Percentiles rank a stretch among this genome's conserved stretches.
These are phyloP conservation scores for Gulo gulo DNA, from an alignment of 2,113 vertebrate genomes.

Conservation along the genomic window DNA sequence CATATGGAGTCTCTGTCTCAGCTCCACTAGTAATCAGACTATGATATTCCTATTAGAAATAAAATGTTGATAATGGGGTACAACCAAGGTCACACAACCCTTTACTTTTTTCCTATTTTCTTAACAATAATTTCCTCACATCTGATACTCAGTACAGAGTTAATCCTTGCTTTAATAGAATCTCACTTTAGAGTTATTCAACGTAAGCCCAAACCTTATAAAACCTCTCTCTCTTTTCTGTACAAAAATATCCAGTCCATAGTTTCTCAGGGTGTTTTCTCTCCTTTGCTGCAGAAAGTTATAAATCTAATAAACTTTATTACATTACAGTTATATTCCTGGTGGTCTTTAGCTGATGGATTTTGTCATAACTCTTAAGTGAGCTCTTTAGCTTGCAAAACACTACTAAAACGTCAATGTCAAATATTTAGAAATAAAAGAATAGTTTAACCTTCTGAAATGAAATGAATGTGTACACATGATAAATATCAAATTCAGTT, in stretches of 20 bases:
- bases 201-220: rapidly evolving
- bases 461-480: background rate
- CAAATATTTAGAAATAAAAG: background rate
- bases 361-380: background rate
- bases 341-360: background rate
- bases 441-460: background rate
- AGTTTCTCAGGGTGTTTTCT: background rate
- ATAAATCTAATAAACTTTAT: background rate
- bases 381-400: background rate
- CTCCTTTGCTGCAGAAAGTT: background rate
- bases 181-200: background rate
- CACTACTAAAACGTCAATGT: background rate
- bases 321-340: background rate
- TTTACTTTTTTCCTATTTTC: background rate
- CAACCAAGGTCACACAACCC: background rate
- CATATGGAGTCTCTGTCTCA: background rate
- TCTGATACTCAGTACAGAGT: background rate
- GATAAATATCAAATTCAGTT: background rate
- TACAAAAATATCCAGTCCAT: background rate
- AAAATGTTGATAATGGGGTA: background rate
- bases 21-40: background rate
- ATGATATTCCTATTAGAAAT: background rate
- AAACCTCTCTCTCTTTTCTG: background rate
- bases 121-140: background rate
- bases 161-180: background rate